phyloP scores from a whole-genome alignment of 2,113 vertebrate species.

The Anguilla japonica region DNA sequence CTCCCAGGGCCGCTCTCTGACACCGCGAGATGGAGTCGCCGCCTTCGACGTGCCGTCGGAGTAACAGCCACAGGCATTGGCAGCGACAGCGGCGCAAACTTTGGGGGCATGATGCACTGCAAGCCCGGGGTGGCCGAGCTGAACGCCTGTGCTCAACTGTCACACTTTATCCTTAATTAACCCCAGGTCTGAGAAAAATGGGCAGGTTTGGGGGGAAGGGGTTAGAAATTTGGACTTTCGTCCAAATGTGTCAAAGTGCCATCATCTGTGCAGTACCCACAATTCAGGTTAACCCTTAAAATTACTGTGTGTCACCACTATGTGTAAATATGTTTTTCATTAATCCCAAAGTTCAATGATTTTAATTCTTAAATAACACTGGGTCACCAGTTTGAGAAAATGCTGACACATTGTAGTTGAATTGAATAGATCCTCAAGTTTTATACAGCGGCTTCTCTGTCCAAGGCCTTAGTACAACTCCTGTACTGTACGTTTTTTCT shows the following conservation, averaged over 20 bases:
- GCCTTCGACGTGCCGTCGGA: conserved; percentile 40
- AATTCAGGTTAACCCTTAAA: background rate
- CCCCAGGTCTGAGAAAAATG: background rate
- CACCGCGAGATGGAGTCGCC: conserved; percentile 58
- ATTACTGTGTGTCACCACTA: background rate
- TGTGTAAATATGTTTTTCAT: background rate
- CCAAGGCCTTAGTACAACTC: background rate
- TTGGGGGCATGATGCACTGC: conserved; percentile 36
- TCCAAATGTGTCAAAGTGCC: background rate
- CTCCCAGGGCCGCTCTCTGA: conserved; percentile 56
- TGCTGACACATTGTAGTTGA: background rate
- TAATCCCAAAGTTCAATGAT: background rate
- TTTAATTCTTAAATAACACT: background rate
- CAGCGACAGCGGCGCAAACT: conserved; percentile 41
- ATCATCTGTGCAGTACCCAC: too few species aligned
- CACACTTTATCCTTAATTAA: background rate
- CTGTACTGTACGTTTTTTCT: background rate
- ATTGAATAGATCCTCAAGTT: background rate
- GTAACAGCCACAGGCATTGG: conserved; percentile 52
- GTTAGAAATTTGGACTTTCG: background rate
- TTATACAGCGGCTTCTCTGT: background rate
- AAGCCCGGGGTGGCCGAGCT: background rate
- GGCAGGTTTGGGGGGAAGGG: background rate
- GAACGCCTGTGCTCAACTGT: background rate
- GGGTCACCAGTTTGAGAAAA: background rate